These are phyloP conservation scores for Nothobranchius kuhntae DNA, from an alignment of 2,113 vertebrate species.

Conservation along the genomic window DNA sequence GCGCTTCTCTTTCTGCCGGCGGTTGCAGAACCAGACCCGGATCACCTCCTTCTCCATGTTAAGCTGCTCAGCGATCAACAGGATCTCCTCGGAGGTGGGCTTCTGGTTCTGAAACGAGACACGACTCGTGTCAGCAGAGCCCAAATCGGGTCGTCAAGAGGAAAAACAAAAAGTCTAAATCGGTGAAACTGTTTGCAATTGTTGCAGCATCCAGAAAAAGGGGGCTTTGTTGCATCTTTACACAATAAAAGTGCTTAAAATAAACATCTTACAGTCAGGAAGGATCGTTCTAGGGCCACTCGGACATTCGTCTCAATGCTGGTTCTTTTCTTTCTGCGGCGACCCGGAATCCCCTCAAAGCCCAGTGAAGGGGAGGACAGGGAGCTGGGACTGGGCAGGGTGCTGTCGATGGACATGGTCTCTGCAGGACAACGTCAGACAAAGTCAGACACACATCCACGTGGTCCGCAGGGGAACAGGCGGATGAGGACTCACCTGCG, in stretches of 20 bases:
- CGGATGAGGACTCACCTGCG: constrained; percentile 77
- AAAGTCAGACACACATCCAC: background rate
- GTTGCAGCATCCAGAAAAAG: constrained; percentile 89
- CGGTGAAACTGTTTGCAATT: constrained; percentile 17
- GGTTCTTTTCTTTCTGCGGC: constrained; percentile 94
- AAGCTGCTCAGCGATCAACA: constrained; percentile 91
- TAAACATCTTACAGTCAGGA: constrained; percentile 82
- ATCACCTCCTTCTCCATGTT: constrained; percentile 97
- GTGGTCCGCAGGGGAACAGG: background rate
- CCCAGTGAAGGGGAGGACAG: constrained; percentile 86
- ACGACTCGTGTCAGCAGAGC: constrained; percentile 10
- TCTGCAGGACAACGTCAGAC: constrained; percentile 72
- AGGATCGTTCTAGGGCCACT: constrained; percentile 91
- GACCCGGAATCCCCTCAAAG: constrained; percentile 87
- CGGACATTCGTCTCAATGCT: constrained; percentile 96
- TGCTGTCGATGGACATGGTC: constrained; percentile 92
- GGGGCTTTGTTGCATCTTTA: background rate
- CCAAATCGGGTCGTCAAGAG: background rate
- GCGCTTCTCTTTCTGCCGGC: constrained; percentile 92
- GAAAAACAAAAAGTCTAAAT: background rate
- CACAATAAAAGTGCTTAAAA: background rate
- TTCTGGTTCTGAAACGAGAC: constrained; percentile 91
- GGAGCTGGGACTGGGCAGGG: constrained; percentile 89
- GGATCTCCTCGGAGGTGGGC: constrained; percentile 94
- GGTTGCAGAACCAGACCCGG: constrained; percentile 94